Evolutionary conservation across 2,113 vertebrate species (phyloP).

Genomic region (Heterocephalus glaber): DNA sequence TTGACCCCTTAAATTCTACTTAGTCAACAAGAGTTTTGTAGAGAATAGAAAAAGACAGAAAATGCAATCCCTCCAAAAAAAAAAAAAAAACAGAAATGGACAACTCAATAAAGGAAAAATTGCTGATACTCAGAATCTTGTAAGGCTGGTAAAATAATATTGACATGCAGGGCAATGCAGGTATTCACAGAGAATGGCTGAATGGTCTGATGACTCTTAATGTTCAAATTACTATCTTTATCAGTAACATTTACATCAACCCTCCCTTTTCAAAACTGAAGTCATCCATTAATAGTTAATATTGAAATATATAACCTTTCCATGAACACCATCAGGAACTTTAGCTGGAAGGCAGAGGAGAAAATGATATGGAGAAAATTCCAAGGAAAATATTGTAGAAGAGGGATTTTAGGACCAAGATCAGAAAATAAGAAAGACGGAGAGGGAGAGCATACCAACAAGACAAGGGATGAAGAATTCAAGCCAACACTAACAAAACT

Average conservation of each 20-base stretch:
- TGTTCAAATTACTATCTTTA: background rate
- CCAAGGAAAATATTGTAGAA: background rate
- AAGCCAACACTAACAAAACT: background rate
- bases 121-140: background rate
- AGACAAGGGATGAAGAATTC: background rate
- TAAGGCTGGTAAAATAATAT: background rate
- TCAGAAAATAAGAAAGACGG: background rate
- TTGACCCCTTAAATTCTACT: background rate
- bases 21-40: background rate
- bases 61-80: too few species aligned
- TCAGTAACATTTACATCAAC: background rate
- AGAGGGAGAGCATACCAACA: background rate
- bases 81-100: too few species aligned
- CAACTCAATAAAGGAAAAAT: background rate
- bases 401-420: background rate
- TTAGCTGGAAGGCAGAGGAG: background rate
- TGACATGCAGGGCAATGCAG: background rate
- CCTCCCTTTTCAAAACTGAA: background rate
- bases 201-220: background rate
- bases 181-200: background rate
- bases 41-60: background rate
- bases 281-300: background rate
- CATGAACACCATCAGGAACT: background rate
- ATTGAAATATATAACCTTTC: background rate
- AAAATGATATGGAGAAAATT: background rate